Base-by-base conservation (phyloP, 2,113 vertebrate species). In the Urocolius indicus region DNA sequence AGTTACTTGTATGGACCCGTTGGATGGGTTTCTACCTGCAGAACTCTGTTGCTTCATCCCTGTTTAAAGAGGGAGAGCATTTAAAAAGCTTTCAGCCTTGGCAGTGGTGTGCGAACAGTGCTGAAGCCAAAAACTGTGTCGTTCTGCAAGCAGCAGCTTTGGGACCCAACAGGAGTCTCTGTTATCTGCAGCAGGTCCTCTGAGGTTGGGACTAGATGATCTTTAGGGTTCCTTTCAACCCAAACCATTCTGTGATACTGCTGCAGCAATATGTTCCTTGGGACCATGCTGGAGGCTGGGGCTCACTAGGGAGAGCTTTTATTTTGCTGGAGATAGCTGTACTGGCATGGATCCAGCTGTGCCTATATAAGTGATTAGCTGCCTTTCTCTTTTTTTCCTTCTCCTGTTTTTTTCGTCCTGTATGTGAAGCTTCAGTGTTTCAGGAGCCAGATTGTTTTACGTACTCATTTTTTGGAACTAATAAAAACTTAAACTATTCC, bases 21-120 rank as follows among this genome's bases (percentile, higher is more conserved):
- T 71, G 55, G 95, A 97, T 95, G 58, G 96, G 98, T 99, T 86
- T 98, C 59, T 65, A 77, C 87, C 84, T 88, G 90, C 8, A 54
- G 62, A 74, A 90, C 98, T 96, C 98, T 49, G 43, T 76, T 90
- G 14, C 45, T 85, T 65, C 5, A 6, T 46, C 10, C 5, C 14
- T 32, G 71, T 62, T 92, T 24, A 57, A 75, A 46, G 14, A 38
- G 46, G 27, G n/a, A 32, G 48, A 38, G 51, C 3, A 0, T 79
- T 84, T 65, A 32, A 63, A 86, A 87, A 51, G 57, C 87, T 85
- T 75, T 49, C 8, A 24, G 71, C 85, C 84, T 92, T 83, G 22
- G 96, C 95, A 92, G 78, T 1, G 0, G 36, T 14, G 12, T 71
- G 68, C 95, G 87, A 79, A 66, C 59, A 87, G 74, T 2, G 1